Conservation (phyloP, 2,113 vertebrate species). For the Prunella fulvescens region DNA sequence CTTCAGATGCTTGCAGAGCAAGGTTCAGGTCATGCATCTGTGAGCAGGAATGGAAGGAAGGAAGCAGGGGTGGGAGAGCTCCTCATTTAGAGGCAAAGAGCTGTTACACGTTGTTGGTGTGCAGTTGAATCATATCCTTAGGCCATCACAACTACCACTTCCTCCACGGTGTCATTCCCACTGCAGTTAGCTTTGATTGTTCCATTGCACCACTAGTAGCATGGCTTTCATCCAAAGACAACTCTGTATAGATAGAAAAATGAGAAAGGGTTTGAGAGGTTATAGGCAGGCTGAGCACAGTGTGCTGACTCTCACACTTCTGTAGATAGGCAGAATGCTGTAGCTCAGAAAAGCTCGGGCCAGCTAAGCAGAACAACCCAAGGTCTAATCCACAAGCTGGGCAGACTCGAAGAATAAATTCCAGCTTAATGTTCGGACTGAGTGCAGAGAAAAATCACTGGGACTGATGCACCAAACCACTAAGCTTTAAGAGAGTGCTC, state of each 20-base stretch:
- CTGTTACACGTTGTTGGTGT: neutral
- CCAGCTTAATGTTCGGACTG: neutral
- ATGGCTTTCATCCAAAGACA: neutral
- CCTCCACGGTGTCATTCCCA: neutral
- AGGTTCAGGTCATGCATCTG: neutral
- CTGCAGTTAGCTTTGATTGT: neutral
- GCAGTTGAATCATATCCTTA: conserved; percentile 10
- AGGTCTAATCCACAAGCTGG: neutral
- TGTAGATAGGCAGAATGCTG: neutral
- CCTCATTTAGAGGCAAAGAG: neutral
- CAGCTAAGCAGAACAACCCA: neutral
- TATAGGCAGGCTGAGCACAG: neutral
- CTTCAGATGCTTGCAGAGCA: neutral
- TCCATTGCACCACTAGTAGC: neutral
- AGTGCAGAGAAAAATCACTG: neutral
- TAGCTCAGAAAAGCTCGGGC: neutral
- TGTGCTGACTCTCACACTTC: neutral
- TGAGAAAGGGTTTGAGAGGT: neutral
- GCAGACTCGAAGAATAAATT: neutral
- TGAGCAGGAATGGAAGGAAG: conserved; percentile 9
- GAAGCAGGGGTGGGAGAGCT: neutral
- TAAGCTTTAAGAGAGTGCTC: neutral
- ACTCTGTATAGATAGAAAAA: neutral
- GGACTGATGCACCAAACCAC: neutral
- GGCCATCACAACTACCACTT: neutral